Conservation (phyloP, 2,113 vertebrate genomes). For the Heterochromis multidens region DNA sequence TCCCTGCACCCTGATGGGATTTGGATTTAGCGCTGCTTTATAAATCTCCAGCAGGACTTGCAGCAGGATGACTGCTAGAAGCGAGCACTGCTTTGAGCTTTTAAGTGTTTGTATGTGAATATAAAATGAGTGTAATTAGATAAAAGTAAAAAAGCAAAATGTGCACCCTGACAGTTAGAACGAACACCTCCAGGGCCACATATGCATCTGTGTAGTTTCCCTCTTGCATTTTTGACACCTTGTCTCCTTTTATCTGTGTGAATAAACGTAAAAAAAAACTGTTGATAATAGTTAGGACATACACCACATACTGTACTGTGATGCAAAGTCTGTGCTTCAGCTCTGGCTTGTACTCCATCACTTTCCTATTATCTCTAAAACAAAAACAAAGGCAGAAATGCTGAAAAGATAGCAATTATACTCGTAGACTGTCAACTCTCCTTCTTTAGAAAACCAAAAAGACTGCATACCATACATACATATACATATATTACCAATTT, state of each 20-base stretch:
- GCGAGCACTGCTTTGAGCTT: constrained; percentile 4
- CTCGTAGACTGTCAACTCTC: too few relatives aligned
- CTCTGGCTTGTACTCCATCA: neutral
- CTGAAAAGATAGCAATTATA: neutral
- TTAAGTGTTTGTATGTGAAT: constrained; percentile 4
- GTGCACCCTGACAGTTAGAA: neutral
- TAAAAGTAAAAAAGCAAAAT: neutral
- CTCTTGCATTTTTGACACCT: neutral
- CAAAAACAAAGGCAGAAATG: neutral
- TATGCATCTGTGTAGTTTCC: neutral
- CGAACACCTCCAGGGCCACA: neutral
- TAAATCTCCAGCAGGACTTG: constrained; percentile 44
- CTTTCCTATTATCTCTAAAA: neutral
- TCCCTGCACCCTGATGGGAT: constrained; percentile 55
- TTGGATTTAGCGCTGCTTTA: constrained; percentile 43
- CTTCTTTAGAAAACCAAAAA: neutral
- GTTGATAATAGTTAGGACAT: neutral
- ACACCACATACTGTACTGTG: neutral
- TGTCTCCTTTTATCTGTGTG: neutral
- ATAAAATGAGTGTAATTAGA: constrained; percentile 17
- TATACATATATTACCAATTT: too few relatives aligned
- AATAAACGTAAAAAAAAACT: neutral
- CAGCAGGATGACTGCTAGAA: constrained; percentile 7
- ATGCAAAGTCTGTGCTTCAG: neutral
- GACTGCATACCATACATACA: neutral